These are phyloP conservation scores for Rhea americana DNA, from an alignment of 2,113 vertebrate genomes.

Conservation along the genomic window DNA sequence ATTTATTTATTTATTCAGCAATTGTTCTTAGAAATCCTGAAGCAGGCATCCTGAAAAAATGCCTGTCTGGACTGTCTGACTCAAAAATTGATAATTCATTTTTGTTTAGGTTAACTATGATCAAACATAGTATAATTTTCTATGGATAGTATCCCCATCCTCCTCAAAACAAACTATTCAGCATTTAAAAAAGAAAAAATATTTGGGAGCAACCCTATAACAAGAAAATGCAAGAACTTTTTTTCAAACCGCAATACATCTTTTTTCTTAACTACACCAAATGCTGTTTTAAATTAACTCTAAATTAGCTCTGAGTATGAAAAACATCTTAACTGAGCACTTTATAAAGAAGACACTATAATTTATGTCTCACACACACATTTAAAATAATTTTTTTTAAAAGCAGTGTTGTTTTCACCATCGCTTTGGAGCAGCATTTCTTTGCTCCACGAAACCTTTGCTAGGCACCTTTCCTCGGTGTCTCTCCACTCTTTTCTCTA, in stretches of 20 bases:
- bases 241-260: neutral
- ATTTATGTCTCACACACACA: neutral
- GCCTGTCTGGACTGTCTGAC: neutral
- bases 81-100: neutral
- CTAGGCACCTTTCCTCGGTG: neutral
- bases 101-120: neutral
- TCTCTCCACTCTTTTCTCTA: neutral
- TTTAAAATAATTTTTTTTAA: neutral
- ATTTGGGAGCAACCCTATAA: neutral
- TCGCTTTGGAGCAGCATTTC: neutral
- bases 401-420: neutral
- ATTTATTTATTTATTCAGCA: neutral
- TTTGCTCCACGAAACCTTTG: neutral
- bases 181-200: neutral
- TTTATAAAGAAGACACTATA: neutral
- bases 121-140: neutral
- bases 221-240: neutral
- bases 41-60: neutral
- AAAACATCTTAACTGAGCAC: neutral
- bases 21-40: neutral
- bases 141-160: neutral
- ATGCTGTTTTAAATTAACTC: neutral
- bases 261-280: constrained; percentile 12
- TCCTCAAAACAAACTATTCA: neutral
- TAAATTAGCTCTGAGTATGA: neutral